Evolutionary conservation across 2,888 invertebrate species (phyloP).

Genomic region (Nomada ferruginata): DNA sequence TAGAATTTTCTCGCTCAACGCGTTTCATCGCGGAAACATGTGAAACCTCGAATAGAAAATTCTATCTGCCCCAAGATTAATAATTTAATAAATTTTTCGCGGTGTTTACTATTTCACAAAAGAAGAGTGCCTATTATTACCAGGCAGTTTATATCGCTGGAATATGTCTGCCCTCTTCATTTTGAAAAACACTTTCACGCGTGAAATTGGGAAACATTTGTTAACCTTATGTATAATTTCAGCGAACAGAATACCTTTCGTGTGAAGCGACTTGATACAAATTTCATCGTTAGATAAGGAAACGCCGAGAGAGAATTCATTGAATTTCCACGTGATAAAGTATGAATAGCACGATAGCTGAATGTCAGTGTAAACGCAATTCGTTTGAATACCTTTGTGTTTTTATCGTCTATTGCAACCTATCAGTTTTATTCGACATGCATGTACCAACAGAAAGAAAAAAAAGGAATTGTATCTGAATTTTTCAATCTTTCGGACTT

Average conservation of each 20-base stretch:
- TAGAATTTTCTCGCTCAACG: slow-evolving; percentile 17
- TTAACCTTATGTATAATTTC: too few species aligned
- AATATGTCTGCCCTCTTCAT: too few species aligned
- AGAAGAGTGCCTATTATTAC: background rate
- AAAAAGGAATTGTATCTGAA: background rate
- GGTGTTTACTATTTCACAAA: background rate
- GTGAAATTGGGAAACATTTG: too few species aligned
- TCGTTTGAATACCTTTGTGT: background rate
- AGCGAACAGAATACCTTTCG: background rate
- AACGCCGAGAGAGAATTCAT: background rate
- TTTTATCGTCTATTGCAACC: background rate
- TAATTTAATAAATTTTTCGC: background rate
- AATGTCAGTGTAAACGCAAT: background rate
- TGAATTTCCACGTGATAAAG: background rate
- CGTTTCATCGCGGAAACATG: background rate
- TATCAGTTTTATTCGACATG: background rate
- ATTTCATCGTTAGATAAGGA: background rate
- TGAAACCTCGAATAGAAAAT: background rate
- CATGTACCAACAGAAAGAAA: background rate
- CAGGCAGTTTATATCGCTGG: background rate
- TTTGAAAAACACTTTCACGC: too few species aligned
- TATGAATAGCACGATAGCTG: background rate
- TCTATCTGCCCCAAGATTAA: background rate
- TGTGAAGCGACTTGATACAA: background rate
- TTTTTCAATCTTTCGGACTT: too few species aligned